Percentiles rank a stretch among this genome's conserved stretches.
Conservation (phyloP, 2,797 vertebrate species). For the Tadarida brasiliensis region DNA sequence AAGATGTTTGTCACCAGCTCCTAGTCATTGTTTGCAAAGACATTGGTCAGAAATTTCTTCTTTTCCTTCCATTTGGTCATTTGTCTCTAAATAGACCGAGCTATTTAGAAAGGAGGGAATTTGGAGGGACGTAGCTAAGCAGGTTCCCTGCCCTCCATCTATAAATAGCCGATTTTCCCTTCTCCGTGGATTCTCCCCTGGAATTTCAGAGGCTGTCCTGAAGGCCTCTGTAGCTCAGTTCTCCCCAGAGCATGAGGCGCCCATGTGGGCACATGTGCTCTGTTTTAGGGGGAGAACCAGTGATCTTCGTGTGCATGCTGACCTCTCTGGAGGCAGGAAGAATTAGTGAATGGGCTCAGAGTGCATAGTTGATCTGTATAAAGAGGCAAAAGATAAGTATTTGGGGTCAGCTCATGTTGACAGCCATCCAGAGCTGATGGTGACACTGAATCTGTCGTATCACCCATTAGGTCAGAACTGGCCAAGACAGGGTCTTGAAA, state of each 20-base stretch:
- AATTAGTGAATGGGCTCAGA: no score
- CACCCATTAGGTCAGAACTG: not conserved
- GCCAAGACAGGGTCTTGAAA: not conserved
- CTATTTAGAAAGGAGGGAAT: not conserved
- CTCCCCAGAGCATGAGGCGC: not conserved
- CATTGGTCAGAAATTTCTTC: not conserved
- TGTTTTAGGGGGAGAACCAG: not conserved
- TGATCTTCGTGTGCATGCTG: not conserved
- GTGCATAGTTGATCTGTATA: not conserved
- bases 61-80: not conserved
- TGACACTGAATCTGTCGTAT: not conserved
- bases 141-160: not conserved
- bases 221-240: not conserved
- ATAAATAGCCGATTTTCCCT: not conserved
- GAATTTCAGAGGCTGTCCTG: not conserved
- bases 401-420: not conserved
- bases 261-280: fast-evolving
- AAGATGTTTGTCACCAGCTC: not conserved
- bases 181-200: not conserved
- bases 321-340: not conserved
- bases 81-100: not conserved
- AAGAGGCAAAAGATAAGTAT: not conserved
- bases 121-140: not conserved
- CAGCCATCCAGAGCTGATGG: not conserved
- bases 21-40: not conserved